Conservation (phyloP, 2,888 invertebrate genomes). For the Nasonovia ribisnigri region DNA sequence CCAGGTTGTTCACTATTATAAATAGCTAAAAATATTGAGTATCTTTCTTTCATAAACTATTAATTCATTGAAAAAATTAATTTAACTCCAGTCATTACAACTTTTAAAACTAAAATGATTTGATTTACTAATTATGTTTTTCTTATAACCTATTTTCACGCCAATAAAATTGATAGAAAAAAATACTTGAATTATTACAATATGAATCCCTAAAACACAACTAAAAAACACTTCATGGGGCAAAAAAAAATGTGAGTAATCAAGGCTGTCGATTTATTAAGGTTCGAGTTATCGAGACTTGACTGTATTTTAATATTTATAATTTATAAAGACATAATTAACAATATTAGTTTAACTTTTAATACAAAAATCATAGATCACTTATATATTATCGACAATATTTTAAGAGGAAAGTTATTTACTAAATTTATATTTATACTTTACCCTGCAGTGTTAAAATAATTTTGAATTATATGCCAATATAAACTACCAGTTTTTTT, state of each 20-base stretch:
- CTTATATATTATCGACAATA: neutral
- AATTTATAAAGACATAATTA: neutral
- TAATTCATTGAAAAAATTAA: too few relatives aligned
- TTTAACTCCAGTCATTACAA: neutral
- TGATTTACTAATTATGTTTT: neutral
- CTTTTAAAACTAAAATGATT: neutral
- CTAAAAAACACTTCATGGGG: too few relatives aligned
- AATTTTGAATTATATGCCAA: conserved; percentile 29
- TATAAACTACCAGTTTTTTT: neutral
- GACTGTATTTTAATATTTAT: neutral
- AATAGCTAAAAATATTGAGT: neutral
- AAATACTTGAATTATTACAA: neutral
- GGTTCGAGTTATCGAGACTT: too few relatives aligned
- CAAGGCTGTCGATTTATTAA: too few relatives aligned
- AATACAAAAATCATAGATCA: neutral
- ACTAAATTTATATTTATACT: neutral
- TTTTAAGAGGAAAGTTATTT: neutral
- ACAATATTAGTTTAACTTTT: neutral
- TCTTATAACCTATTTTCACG: neutral
- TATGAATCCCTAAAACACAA: neutral
- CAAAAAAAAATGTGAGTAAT: too few relatives aligned
- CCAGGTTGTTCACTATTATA: neutral
- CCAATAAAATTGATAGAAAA: neutral
- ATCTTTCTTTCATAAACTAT: neutral
- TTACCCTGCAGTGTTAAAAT: neutral